Evolutionary conservation across 2,113 vertebrate species (phyloP).

Genomic region (Epinephelus fuscoguttatus): DNA sequence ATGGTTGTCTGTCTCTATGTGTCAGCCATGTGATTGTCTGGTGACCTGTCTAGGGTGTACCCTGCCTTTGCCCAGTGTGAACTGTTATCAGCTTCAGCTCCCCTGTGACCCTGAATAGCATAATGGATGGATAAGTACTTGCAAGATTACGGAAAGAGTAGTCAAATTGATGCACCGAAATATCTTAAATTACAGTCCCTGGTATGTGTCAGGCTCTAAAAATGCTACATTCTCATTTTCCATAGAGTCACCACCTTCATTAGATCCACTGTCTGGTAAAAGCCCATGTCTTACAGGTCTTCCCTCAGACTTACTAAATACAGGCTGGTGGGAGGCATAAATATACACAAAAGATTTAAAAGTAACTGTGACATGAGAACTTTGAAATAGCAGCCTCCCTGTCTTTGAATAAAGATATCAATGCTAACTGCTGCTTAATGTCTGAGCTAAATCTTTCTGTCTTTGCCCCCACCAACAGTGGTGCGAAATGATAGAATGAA

Average conservation of each 20-base stretch:
- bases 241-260: neutral
- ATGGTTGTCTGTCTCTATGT: too few relatives aligned
- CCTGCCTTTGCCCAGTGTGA: too few relatives aligned
- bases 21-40: too few relatives aligned
- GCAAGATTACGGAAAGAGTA: neutral
- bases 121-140: neutral
- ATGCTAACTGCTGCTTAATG: neutral
- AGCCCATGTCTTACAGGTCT: neutral
- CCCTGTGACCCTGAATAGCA: too few relatives aligned
- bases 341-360: too few relatives aligned
- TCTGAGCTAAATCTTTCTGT: neutral
- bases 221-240: neutral
- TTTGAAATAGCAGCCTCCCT: neutral
- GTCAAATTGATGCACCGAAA: neutral
- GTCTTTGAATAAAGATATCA: neutral
- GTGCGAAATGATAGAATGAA: constrained; percentile 84
- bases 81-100: too few relatives aligned
- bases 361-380: neutral
- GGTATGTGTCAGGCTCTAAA: neutral
- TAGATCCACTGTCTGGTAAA: neutral
- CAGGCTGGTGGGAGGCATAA: neutral
- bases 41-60: too few relatives aligned
- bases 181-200: neutral
- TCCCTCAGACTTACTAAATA: too few relatives aligned
- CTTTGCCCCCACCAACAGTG: constrained; percentile 52